Conservation (phyloP, 2,888 invertebrate species). For the Entomobrya proxima region DNA sequence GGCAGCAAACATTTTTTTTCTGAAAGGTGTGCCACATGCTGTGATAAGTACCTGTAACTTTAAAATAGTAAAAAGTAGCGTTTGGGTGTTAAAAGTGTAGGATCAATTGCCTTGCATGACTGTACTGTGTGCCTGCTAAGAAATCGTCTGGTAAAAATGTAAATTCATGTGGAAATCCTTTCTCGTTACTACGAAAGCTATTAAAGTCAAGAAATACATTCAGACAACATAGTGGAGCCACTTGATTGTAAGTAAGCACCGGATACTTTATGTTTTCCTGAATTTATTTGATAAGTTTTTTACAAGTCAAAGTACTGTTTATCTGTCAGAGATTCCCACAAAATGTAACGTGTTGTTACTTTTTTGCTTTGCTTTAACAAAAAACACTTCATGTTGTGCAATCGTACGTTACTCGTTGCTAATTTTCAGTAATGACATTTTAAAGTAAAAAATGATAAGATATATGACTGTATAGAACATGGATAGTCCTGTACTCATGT, state of each 20-base stretch:
- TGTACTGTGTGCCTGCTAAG: not conserved
- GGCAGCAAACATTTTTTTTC: not conserved
- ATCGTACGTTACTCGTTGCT: slow-evolving; percentile 5
- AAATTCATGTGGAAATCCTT: slow-evolving; percentile 42
- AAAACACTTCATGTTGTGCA: not conserved
- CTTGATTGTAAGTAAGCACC: slow-evolving; percentile 9
- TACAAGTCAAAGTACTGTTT: slow-evolving; percentile 23
- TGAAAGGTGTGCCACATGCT: not conserved
- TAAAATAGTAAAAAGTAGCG: not conserved
- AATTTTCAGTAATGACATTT: slow-evolving; percentile 28
- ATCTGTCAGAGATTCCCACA: slow-evolving; percentile 29
- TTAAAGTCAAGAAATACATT: slow-evolving; percentile 14
- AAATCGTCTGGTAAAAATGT: slow-evolving; percentile 1
- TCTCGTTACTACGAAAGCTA: slow-evolving; percentile 36
- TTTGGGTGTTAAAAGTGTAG: too few relatives aligned
- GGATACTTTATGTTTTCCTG: slow-evolving; percentile 21
- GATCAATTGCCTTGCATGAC: not conserved
- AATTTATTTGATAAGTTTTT: slow-evolving; percentile 27
- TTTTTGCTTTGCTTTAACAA: not conserved
- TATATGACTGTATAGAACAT: not conserved
- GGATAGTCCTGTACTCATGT: not conserved
- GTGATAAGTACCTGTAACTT: not conserved
- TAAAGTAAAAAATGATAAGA: slow-evolving; percentile 18
- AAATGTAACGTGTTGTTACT: not conserved
- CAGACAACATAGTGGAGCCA: not conserved